phyloP scores from a whole-genome alignment of 2,797 vertebrate genomes.

The Masticophis lateralis region DNA sequence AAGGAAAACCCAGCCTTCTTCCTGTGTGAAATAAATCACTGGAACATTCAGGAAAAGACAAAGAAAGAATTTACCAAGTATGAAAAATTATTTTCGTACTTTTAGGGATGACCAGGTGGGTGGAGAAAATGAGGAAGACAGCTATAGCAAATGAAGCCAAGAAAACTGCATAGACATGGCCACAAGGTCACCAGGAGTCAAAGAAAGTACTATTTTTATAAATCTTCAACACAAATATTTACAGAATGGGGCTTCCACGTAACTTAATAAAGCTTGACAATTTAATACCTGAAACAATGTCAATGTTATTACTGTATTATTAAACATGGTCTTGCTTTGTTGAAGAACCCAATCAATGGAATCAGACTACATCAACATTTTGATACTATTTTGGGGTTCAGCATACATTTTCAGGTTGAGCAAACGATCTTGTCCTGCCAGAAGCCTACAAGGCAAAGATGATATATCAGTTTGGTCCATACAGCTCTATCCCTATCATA shows the following conservation, averaged over 20 bases:
- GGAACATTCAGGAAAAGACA: constrained; percentile 58
- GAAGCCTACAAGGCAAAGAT: background rate
- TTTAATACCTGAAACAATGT: constrained; percentile 21
- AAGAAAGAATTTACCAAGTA: constrained; percentile 72
- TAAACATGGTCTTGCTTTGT: background rate
- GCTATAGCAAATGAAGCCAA: constrained; percentile 21
- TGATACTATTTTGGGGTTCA: background rate
- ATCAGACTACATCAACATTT: background rate
- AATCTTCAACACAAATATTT: constrained; percentile 59
- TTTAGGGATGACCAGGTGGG: constrained; percentile 44
- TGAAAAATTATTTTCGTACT: constrained; percentile 71
- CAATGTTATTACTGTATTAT: background rate
- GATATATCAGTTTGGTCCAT: background rate
- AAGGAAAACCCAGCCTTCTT: constrained; percentile 75
- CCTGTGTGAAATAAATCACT: constrained; percentile 72
- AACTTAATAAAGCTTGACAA: background rate
- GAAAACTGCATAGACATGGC: constrained; percentile 16
- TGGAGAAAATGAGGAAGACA: constrained; percentile 48
- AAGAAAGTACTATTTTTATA: constrained; percentile 53
- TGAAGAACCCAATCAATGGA: background rate
- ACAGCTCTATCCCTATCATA: background rate
- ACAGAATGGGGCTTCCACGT: constrained; percentile 13
- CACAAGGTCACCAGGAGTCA: constrained; percentile 35
- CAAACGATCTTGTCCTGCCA: background rate
- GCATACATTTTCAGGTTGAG: background rate